A percentile compares a stretch with the other conserved stretches of the same genome.
These are phyloP conservation scores for Lagopus leucura DNA, from an alignment of 2,113 vertebrate species.

Conservation along the genomic window DNA sequence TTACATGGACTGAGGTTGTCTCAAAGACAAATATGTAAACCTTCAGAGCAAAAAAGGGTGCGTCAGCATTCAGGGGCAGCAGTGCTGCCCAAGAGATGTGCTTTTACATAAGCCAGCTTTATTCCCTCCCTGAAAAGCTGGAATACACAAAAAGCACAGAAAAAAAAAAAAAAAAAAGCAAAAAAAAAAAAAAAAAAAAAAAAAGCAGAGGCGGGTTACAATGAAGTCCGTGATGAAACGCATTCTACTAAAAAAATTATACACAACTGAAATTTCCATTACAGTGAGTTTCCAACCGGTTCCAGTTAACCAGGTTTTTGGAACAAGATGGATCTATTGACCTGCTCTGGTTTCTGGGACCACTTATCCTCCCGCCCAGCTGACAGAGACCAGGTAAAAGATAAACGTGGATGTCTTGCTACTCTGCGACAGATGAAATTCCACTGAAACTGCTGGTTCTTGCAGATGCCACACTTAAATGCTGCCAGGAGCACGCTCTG, in stretches of 20 bases:
- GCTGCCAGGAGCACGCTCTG: neutral
- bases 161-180: neutral
- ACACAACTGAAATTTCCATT: conserved; percentile 28
- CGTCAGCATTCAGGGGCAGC: neutral
- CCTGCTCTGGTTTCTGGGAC: conserved; percentile 51
- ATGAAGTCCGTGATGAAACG: neutral
- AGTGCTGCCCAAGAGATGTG: neutral
- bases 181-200: neutral
- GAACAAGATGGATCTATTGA: neutral
- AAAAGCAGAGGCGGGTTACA: neutral
- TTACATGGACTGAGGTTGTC: neutral
- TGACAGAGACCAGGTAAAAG: conserved; percentile 55
- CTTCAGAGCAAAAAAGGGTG: neutral
- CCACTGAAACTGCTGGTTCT: neutral
- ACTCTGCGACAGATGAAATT: neutral
- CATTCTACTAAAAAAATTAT: conserved; percentile 10
- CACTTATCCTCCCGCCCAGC: conserved; percentile 45
- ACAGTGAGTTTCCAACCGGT: conserved; percentile 49
- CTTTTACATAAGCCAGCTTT: neutral
- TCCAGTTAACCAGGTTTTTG: conserved; percentile 52
- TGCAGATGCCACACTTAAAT: rapidly evolving
- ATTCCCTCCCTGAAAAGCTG: neutral
- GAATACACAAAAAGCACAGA: neutral
- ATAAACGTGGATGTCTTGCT: conserved; percentile 27
- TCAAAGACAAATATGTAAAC: neutral